These are phyloP conservation scores for Camelus bactrianus DNA, from an alignment of 2,113 vertebrate genomes.

Conservation along the genomic window DNA sequence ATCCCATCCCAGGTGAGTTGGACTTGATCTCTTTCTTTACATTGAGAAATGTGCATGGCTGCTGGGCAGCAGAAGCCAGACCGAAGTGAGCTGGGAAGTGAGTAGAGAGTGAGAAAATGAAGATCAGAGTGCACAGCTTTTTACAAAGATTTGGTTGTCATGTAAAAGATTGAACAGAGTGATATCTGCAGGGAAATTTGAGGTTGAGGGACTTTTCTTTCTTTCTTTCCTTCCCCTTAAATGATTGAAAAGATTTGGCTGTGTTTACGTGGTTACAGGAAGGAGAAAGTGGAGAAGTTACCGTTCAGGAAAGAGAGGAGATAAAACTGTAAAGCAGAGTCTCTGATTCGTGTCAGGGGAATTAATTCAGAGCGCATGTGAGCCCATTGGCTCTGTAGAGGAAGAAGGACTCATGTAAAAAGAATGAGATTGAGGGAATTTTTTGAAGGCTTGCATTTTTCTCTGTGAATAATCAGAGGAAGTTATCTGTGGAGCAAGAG, in stretches of 20 bases:
- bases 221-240: not conserved
- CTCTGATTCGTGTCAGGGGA: not conserved
- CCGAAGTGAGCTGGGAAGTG: not conserved
- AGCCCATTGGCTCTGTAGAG: not conserved
- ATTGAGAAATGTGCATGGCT: not conserved
- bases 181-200: not conserved
- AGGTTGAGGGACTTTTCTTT: not conserved
- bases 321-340: not conserved
- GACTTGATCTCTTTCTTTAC: not conserved
- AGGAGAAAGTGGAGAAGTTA: not conserved
- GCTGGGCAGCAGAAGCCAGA: not conserved
- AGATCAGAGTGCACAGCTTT: not conserved
- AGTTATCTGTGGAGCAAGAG: not conserved
- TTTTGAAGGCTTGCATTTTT: not conserved
- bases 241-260: not conserved
- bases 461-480: not conserved
- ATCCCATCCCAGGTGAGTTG: conserved; percentile 41
- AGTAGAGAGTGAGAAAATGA: not conserved
- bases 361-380: not conserved
- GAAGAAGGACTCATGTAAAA: not conserved
- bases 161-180: not conserved
- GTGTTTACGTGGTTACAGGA: not conserved
- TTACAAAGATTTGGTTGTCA: not conserved
- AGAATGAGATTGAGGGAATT: not conserved
- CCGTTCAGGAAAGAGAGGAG: not conserved